phyloP scores from a whole-genome alignment of 2,797 vertebrate genomes.

The Cichlasoma orientale region DNA sequence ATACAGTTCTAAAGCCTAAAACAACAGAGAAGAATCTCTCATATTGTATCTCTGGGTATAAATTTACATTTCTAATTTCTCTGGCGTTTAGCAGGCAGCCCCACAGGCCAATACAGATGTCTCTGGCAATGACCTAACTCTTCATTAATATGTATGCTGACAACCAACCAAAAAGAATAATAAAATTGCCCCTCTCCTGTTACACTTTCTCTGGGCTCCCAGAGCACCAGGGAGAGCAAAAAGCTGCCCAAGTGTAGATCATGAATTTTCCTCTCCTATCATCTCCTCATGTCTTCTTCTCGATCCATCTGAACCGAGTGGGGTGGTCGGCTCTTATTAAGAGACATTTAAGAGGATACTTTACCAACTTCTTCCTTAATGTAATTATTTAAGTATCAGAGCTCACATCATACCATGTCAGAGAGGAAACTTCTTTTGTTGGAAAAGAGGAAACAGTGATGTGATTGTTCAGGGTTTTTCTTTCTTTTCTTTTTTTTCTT shows the following conservation, averaged over 20 bases:
- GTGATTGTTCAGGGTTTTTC: constrained; percentile 71
- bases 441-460: constrained; percentile 73
- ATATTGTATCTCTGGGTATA: constrained; percentile 76
- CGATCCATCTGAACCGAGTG: constrained; percentile 61
- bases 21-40: constrained; percentile 74
- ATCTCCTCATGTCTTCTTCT: constrained; percentile 40
- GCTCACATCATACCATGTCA: constrained; percentile 71
- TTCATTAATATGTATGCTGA: constrained; percentile 84
- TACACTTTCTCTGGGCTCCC: constrained; percentile 60
- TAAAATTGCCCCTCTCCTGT: constrained; percentile 71
- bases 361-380: constrained; percentile 69
- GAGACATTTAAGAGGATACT: constrained; percentile 70
- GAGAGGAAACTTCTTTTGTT: constrained; percentile 72
- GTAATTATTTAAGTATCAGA: constrained; percentile 76
- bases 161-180: constrained; percentile 77
- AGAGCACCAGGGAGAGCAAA: constrained; percentile 40
- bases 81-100: constrained; percentile 70
- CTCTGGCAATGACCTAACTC: constrained; percentile 78
- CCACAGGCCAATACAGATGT: constrained; percentile 79
- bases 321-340: constrained; percentile 67
- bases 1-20: constrained; percentile 67
- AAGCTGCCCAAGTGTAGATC: constrained; percentile 60
- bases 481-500: constrained; percentile 42
- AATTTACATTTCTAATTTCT: constrained; percentile 82
- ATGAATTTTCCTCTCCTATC: constrained; percentile 51